Percentiles rank a stretch among this genome's conserved stretches.
Conservation (phyloP, 2,113 vertebrate genomes). For the Cranoglanis bouderius region DNA sequence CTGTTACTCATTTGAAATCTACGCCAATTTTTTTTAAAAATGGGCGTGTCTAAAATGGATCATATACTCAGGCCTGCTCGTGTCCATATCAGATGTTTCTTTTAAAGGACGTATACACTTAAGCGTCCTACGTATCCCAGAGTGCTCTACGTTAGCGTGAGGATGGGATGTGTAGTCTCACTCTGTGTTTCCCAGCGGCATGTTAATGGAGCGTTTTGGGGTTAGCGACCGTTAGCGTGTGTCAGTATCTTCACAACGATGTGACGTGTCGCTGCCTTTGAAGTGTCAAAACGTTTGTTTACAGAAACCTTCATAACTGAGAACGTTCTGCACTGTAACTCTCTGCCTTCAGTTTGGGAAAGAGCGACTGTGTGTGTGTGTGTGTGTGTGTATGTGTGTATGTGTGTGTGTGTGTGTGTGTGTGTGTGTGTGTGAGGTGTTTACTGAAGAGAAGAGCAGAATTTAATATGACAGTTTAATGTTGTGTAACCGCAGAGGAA, state of each 20-base stretch:
- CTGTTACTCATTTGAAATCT: neutral
- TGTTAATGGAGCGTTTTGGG: neutral
- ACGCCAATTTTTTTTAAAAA: neutral
- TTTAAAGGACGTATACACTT: neutral
- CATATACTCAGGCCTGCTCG: neutral
- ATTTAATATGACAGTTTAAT: neutral
- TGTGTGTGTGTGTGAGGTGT: neutral
- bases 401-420: neutral
- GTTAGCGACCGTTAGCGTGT: neutral
- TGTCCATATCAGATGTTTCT: neutral
- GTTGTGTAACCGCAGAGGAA: neutral
- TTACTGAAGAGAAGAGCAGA: neutral
- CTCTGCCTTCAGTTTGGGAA: neutral
- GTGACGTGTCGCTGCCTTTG: neutral
- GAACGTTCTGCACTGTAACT: neutral
- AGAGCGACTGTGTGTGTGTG: neutral
- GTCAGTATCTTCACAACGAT: neutral
- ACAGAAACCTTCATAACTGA: neutral
- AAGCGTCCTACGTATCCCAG: neutral
- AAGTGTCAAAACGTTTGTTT: neutral
- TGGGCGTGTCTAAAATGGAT: neutral
- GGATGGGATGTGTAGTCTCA: neutral
- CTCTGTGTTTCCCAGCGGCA: neutral
- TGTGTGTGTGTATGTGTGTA: neutral
- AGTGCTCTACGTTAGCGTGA: neutral